Conservation (phyloP, 2,888 invertebrate genomes). For the Hirtodrosophila trivittata region DNA sequence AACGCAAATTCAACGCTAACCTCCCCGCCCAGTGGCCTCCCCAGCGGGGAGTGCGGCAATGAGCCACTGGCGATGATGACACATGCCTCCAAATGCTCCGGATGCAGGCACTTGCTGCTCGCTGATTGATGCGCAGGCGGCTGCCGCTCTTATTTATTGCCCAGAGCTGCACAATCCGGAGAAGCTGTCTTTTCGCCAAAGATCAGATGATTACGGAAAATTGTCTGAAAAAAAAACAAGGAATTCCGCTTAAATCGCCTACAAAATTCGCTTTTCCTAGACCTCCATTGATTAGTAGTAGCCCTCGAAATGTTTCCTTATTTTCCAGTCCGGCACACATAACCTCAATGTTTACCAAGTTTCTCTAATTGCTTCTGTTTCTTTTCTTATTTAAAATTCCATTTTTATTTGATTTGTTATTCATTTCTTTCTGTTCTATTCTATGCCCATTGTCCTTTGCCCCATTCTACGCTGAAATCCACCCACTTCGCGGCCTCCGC, state of each 20-base stretch:
- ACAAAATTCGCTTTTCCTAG: conserved; percentile 9
- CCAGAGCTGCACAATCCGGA: not conserved
- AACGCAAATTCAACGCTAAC: conserved; percentile 35
- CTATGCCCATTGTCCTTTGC: conserved; percentile 1
- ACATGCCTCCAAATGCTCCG: conserved; percentile 51
- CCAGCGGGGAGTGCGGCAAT: not conserved
- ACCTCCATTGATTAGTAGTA: no score
- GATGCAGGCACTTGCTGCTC: conserved; percentile 60
- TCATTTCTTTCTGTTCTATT: conserved; percentile 3
- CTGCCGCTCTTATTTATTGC: conserved; percentile 15
- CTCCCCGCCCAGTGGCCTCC: not conserved
- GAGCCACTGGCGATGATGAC: conserved; percentile 37
- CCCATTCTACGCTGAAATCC: conserved; percentile 3
- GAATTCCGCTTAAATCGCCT: conserved; percentile 45
- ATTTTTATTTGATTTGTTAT: conserved; percentile 4
- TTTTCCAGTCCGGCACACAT: no score
- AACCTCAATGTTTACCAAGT: no score
- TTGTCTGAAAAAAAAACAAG: conserved; percentile 50
- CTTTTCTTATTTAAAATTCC: no score
- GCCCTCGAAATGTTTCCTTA: no score
- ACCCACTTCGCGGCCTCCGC: conserved; percentile 22
- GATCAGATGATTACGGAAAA: conserved; percentile 18
- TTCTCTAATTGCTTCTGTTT: no score
- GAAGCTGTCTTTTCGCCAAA: not conserved
- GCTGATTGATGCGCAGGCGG: conserved; percentile 58